Conservation (phyloP, 1,140 invertebrate genomes). For the Grapholita molesta region DNA sequence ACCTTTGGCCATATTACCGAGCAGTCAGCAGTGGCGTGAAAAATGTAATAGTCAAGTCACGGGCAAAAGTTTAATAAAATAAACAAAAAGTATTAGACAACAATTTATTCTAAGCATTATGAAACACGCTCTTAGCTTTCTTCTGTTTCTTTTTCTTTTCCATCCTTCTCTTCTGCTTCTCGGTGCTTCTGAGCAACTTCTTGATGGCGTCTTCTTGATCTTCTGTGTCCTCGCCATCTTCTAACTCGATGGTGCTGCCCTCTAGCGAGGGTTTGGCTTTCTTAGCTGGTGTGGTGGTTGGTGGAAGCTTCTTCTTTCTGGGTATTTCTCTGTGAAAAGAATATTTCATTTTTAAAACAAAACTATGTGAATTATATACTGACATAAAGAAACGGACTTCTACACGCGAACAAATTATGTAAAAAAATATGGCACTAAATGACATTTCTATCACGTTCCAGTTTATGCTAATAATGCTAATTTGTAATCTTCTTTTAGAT, state of each 20-base stretch:
- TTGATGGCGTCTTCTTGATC: conserved; percentile 46
- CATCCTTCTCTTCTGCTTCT: conserved; percentile 60
- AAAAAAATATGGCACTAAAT: no score
- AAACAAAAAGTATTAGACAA: neutral
- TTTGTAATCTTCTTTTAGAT: no score
- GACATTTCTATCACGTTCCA: no score
- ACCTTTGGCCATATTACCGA: no score
- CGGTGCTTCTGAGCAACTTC: conserved; percentile 62
- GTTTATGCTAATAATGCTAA: no score
- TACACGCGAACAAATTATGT: no score
- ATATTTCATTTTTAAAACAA: neutral
- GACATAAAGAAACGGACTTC: no score
- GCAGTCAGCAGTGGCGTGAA: no score
- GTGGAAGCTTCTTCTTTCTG: conserved; percentile 28
- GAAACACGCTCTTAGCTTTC: conserved; percentile 67
- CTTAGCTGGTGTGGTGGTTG: conserved; percentile 26
- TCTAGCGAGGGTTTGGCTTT: conserved; percentile 44
- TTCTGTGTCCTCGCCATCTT: conserved; percentile 18
- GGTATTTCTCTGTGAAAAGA: conserved; percentile 46
- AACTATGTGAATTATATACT: no score
- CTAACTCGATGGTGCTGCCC: conserved; percentile 36
- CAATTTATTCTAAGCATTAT: conserved; percentile 42
- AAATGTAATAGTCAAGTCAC: no score
- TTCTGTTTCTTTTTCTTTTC: conserved; percentile 66
- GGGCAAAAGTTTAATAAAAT: no score